phyloP scores from a whole-genome alignment of 2,888 invertebrate genomes.

The Ditylenchus weischeri region DNA sequence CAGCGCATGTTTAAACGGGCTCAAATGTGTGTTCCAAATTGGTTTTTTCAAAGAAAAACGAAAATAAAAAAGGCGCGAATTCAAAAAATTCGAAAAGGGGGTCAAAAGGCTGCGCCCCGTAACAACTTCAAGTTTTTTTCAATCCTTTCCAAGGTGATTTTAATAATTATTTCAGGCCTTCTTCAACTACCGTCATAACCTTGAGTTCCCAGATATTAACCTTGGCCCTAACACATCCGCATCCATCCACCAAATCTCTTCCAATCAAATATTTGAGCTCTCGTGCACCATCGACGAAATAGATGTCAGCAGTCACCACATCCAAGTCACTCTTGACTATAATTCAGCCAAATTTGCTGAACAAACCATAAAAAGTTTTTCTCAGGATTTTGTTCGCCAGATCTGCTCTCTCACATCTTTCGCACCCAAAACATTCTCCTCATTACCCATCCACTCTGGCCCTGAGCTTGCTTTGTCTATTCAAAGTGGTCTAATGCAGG shows the following conservation, averaged over 20 bases:
- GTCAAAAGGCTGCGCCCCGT: no score
- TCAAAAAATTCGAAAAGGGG: no score
- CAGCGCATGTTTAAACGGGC: no score
- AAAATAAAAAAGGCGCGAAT: no score
- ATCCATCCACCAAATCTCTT: constrained; percentile 42
- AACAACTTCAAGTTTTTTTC: no score
- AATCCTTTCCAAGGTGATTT: no score
- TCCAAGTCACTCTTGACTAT: constrained; percentile 44
- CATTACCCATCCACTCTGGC: not conserved
- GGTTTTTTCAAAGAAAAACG: no score
- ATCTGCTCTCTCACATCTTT: not conserved
- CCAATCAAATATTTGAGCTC: constrained; percentile 48
- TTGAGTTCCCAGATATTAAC: constrained; percentile 48
- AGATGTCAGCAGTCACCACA: constrained; percentile 8
- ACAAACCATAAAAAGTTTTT: constrained; percentile 33
- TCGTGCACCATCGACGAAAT: constrained; percentile 52
- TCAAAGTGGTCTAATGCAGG: constrained; percentile 4
- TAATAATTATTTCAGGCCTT: constrained; percentile 27
- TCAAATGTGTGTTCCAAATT: no score
- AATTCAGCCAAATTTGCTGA: constrained; percentile 31
- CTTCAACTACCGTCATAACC: constrained; percentile 45
- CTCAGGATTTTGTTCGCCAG: constrained; percentile 24
- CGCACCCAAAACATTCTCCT: no score
- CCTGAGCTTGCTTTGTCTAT: not conserved
- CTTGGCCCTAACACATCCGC: constrained; percentile 30